phyloP scores from a whole-genome alignment of 2,113 vertebrate species.

The Zingel zingel region DNA sequence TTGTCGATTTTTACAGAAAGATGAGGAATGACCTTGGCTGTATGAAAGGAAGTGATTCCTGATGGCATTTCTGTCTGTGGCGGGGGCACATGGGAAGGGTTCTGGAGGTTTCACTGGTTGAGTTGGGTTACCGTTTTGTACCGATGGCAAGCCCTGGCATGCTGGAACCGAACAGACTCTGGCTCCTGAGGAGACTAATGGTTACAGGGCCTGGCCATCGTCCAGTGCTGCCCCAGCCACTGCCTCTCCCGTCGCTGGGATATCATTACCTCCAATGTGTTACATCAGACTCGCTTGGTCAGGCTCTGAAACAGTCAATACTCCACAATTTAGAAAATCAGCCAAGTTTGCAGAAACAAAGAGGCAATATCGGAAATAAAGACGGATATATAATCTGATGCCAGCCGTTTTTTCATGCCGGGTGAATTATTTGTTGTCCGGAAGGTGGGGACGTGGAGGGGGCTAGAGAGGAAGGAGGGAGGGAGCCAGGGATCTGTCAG shows the following conservation, averaged over 20 bases:
- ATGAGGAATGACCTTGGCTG: constrained; percentile 68
- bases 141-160: constrained; percentile 57
- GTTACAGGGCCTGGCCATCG: constrained; percentile 77
- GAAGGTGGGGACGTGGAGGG: constrained; percentile 58
- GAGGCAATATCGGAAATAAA: constrained; percentile 85
- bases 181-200: constrained; percentile 79
- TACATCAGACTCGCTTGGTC: constrained; percentile 82
- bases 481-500: constrained; percentile 66
- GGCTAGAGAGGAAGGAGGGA: constrained; percentile 22
- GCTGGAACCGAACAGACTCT: constrained; percentile 66
- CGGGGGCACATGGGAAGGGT: constrained; percentile 52
- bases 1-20: constrained; percentile 29
- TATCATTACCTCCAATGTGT: constrained; percentile 83
- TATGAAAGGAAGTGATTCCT: constrained; percentile 49
- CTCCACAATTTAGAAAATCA: constrained; percentile 86
- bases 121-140: constrained; percentile 76
- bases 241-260: constrained; percentile 74
- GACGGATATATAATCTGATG: constrained; percentile 85
- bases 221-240: constrained; percentile 75
- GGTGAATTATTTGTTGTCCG: constrained; percentile 80
- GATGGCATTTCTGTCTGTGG: constrained; percentile 53
- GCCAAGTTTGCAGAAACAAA: constrained; percentile 87
- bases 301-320: constrained; percentile 84
- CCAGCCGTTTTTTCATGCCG: constrained; percentile 70
- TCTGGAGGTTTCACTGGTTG: constrained; percentile 71